A percentile compares a stretch with the other conserved stretches of the same genome.
Conservation (phyloP, 2,888 invertebrate genomes). For the Arrhopalites spinosus region DNA sequence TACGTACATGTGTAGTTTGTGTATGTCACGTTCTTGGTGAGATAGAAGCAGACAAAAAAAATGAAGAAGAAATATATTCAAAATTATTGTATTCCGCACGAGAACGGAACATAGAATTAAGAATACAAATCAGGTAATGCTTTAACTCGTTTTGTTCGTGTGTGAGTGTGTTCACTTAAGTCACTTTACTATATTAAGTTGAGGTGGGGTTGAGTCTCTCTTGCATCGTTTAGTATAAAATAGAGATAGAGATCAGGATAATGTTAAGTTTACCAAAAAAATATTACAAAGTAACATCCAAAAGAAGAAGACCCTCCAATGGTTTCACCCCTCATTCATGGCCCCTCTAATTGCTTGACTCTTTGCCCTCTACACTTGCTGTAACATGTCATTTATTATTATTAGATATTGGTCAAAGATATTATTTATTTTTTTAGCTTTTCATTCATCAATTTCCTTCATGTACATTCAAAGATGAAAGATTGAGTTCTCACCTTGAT, state of each 20-base stretch:
- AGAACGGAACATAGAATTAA: neutral
- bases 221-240: neutral
- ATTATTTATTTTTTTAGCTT: neutral
- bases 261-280: too few species aligned
- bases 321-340: too few species aligned
- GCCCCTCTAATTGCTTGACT: neutral
- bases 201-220: neutral
- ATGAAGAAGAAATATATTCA: too few species aligned
- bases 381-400: neutral
- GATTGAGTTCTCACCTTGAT: too few species aligned
- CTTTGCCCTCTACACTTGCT: neutral
- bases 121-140: constrained; percentile 1
- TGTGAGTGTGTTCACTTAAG: too few species aligned
- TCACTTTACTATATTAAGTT: neutral
- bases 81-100: neutral
- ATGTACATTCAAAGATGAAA: too few species aligned
- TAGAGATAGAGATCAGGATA: neutral
- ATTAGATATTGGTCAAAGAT: neutral
- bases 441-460: neutral
- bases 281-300: neutral
- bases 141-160: neutral
- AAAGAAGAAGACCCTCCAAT: neutral
- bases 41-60: too few species aligned
- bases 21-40: too few species aligned
- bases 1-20: neutral